Evolutionary conservation across 2,888 invertebrate genomes (phyloP).

Genomic region (Callyntrura guangdongensis): DNA sequence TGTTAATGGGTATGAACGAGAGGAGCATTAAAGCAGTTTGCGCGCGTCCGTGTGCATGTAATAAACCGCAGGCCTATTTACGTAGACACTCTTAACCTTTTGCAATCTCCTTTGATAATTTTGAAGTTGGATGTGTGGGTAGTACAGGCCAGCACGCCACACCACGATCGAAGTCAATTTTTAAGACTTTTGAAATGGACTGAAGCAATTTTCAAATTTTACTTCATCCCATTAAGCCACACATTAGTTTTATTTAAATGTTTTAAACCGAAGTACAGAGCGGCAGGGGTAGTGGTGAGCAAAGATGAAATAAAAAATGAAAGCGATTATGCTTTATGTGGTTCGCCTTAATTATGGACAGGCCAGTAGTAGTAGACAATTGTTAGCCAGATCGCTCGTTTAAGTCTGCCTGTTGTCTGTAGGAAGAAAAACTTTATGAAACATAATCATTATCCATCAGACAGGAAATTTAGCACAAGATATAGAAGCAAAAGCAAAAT

Average conservation of each 20-base stretch:
- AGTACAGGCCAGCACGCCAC: too few relatives aligned
- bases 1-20: not conserved
- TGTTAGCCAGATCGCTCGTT: too few relatives aligned
- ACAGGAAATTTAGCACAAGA: not conserved
- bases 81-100: not conserved
- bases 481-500: not conserved
- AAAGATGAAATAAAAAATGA: not conserved
- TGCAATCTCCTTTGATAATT: not conserved
- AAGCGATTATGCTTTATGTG: not conserved
- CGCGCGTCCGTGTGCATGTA: too few relatives aligned
- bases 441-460: not conserved
- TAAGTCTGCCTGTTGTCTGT: too few relatives aligned
- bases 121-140: not conserved
- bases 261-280: not conserved
- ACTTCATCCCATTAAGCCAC: conserved; percentile 26
- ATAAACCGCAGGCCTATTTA: not conserved
- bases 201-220: not conserved
- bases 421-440: too few relatives aligned
- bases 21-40: too few relatives aligned
- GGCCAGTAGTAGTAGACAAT: too few relatives aligned
- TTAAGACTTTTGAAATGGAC: not conserved
- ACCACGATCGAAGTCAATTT: not conserved
- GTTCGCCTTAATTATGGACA: too few relatives aligned
- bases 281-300: not conserved
- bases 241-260: conserved; percentile 23